phyloP scores from a whole-genome alignment of 1,140 invertebrate genomes.

The Mizuhopecten yessoensis region DNA sequence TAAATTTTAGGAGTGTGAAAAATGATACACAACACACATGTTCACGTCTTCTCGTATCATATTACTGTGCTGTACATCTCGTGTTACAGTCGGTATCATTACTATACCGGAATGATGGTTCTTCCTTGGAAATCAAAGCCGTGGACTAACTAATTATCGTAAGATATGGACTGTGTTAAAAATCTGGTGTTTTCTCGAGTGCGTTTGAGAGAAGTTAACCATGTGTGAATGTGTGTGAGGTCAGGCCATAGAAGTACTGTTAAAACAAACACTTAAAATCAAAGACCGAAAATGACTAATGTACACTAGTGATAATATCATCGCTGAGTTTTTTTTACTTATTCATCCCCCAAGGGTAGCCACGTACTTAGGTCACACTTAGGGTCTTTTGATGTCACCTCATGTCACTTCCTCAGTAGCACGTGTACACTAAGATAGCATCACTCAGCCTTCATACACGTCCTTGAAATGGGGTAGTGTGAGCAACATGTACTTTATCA shows the following conservation, averaged over 20 bases:
- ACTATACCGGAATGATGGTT: neutral
- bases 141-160: neutral
- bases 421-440: neutral
- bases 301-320: neutral
- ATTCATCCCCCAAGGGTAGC: neutral
- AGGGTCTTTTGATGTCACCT: slow-evolving; percentile 12
- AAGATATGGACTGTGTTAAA: neutral
- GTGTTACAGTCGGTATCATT: neutral
- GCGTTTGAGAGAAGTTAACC: neutral
- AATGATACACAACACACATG: too few species aligned
- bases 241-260: slow-evolving; percentile 28
- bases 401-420: slow-evolving; percentile 5
- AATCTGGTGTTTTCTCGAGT: neutral
- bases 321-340: neutral
- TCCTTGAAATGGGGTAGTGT: neutral
- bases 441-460: neutral
- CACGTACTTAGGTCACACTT: slow-evolving; percentile 20
- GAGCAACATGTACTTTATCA: neutral
- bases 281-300: neutral
- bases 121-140: neutral
- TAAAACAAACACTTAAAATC: slow-evolving; percentile 35
- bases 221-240: slow-evolving; percentile 17
- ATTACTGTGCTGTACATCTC: neutral
- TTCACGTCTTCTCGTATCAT: neutral
- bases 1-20: too few species aligned